Evolutionary conservation across 2,113 vertebrate species (phyloP).

Genomic region (Bos indicus): DNA sequence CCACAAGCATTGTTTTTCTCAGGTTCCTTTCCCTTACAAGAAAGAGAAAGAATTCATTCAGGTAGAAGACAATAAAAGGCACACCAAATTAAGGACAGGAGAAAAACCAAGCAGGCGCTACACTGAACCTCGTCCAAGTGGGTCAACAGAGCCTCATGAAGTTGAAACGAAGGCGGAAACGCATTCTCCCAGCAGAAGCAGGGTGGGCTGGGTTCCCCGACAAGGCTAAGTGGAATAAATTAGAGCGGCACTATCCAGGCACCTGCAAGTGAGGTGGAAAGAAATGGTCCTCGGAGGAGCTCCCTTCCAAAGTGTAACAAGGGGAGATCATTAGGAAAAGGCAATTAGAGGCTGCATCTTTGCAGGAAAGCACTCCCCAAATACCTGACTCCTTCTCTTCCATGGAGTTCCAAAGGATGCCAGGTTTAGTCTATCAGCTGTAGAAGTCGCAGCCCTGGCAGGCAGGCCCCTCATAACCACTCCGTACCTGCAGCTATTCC

Average conservation of each 20-base stretch:
- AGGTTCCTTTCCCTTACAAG: constrained; percentile 41
- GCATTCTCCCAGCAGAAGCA: background rate
- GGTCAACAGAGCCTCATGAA: background rate
- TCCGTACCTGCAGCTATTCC: background rate
- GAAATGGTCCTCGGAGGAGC: background rate
- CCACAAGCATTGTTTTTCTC: constrained; percentile 19
- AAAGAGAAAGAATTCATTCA: constrained; percentile 2
- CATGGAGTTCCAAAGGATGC: background rate
- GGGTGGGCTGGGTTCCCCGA: background rate
- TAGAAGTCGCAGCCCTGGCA: background rate
- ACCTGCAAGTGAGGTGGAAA: constrained; percentile 2
- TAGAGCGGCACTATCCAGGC: background rate
- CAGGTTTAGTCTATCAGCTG: background rate
- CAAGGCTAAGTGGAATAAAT: background rate
- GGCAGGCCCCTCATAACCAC: background rate
- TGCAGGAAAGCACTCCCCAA: background rate
- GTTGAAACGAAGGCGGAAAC: background rate
- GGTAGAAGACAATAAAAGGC: constrained; percentile 8
- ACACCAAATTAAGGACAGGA: constrained; percentile 46
- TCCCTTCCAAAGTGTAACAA: background rate
- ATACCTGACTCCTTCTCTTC: background rate
- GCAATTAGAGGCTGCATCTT: background rate
- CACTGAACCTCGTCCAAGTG: constrained; percentile 30
- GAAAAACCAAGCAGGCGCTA: background rate
- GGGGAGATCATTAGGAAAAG: background rate